A percentile compares a stretch with the other conserved stretches of the same genome.
phyloP scores from a whole-genome alignment of 2,888 invertebrate genomes.

The Drosophila robusta region DNA sequence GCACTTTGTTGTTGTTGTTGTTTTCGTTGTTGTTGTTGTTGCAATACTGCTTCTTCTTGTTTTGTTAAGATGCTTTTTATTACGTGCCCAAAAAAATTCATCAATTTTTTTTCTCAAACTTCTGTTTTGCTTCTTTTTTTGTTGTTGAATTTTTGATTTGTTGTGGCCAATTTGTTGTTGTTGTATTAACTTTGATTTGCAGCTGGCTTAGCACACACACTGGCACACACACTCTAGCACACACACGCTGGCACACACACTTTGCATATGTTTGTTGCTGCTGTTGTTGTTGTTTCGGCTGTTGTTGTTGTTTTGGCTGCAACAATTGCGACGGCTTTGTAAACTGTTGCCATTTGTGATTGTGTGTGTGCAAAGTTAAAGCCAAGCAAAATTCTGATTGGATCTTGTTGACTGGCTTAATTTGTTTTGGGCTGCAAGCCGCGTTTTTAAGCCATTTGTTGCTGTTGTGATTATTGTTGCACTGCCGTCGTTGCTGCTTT shows the following conservation, averaged over 20 bases:
- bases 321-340: slow-evolving; percentile 55
- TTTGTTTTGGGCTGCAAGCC: slow-evolving; percentile 4
- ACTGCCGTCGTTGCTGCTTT: slow-evolving; percentile 17
- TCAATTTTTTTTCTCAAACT: slow-evolving; percentile 23
- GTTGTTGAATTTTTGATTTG: slow-evolving; percentile 2
- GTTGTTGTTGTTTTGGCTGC: slow-evolving; percentile 39
- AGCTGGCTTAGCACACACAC: slow-evolving; percentile 19
- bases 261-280: slow-evolving; percentile 5
- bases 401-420: slow-evolving; percentile 19
- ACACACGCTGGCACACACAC: slow-evolving; percentile 3
- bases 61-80: slow-evolving; percentile 34
- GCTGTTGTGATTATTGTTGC: slow-evolving; percentile 23
- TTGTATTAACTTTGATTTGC: slow-evolving; percentile 6
- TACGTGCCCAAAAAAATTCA: slow-evolving; percentile 75
- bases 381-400: slow-evolving; percentile 31
- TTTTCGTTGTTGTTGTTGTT: slow-evolving; percentile 16
- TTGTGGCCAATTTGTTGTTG: slow-evolving; percentile 55
- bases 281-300: slow-evolving; percentile 21
- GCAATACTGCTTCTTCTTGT: slow-evolving; percentile 9
- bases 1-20: slow-evolving; percentile 15
- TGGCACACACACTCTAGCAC: background rate
- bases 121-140: background rate
- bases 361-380: slow-evolving; percentile 18
- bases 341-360: slow-evolving; percentile 42
- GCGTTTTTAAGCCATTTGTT: slow-evolving; percentile 11